These are phyloP conservation scores for Albula goreensis DNA, from an alignment of 2,113 vertebrate genomes.

Conservation along the genomic window DNA sequence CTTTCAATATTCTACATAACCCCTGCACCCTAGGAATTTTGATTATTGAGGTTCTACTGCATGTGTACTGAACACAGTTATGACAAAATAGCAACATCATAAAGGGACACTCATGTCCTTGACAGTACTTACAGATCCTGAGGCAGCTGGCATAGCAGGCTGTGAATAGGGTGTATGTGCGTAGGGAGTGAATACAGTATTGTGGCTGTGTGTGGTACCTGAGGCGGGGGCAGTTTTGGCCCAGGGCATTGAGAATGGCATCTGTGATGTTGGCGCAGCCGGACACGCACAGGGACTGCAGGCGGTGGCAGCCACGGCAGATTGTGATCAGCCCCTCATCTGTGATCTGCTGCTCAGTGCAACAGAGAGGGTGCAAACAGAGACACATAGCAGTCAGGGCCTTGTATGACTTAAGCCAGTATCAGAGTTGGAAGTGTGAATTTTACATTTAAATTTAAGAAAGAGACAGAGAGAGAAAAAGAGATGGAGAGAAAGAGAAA, in stretches of 20 bases:
- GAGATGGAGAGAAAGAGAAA: background rate
- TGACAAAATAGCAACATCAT: no score
- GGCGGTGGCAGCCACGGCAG: constrained; percentile 93
- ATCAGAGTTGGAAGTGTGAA: no score
- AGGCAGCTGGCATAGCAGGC: background rate
- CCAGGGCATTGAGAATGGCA: constrained; percentile 91
- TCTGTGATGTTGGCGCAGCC: constrained; percentile 98
- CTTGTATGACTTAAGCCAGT: background rate
- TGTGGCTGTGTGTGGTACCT: constrained; percentile 68
- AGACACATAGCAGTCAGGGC: constrained; percentile 9
- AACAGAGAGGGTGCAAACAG: constrained; percentile 20
- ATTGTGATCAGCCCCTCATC: constrained; percentile 98
- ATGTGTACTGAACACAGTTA: no score
- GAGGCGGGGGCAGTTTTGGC: constrained; percentile 93
- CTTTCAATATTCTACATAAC: no score
- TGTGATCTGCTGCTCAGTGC: constrained; percentile 88
- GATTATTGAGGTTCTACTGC: no score
- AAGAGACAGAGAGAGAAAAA: constrained; percentile 6
- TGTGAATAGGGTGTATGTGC: background rate
- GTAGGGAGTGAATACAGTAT: background rate
- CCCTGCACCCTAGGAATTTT: no score
- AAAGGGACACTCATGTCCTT: background rate
- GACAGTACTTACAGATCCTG: background rate
- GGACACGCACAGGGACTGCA: constrained; percentile 95
- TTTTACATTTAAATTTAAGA: background rate